Evolutionary conservation across 2,888 invertebrate species (phyloP).

Genomic region (Tillus elongatus): DNA sequence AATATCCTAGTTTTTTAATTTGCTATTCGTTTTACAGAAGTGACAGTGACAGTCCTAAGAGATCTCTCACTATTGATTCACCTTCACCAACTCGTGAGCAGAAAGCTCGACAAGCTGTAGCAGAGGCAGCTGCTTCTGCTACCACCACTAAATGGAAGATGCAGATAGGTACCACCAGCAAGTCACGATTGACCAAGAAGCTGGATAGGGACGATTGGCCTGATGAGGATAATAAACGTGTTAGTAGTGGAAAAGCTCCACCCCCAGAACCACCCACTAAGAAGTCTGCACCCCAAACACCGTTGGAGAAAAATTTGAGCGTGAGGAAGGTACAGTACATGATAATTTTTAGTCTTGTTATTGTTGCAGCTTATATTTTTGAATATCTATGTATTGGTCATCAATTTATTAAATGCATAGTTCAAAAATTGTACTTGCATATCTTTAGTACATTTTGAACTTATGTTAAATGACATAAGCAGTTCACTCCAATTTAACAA

Average conservation of each 20-base stretch:
- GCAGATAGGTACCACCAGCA: slow-evolving; percentile 51
- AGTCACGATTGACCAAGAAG: slow-evolving; percentile 53
- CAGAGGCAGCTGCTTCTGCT: slow-evolving; percentile 44
- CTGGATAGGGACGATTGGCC: slow-evolving; percentile 46
- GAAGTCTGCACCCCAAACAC: slow-evolving; percentile 32
- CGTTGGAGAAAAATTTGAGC: slow-evolving; percentile 51
- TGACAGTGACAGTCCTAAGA: slow-evolving; percentile 35
- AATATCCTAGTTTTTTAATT: too few relatives aligned
- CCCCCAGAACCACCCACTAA: slow-evolving; percentile 28
- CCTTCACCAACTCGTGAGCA: slow-evolving; percentile 43
- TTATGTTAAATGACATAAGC: too few relatives aligned
- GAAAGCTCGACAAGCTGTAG: slow-evolving; percentile 43
- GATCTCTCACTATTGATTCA: slow-evolving; percentile 33
- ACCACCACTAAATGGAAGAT: slow-evolving; percentile 59
- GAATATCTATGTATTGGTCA: too few relatives aligned
- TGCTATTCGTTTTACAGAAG: too few relatives aligned
- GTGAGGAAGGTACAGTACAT: too few relatives aligned
- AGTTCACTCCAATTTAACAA: too few relatives aligned
- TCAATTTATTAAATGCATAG: too few relatives aligned
- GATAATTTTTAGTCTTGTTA: too few relatives aligned
- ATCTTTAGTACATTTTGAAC: too few relatives aligned
- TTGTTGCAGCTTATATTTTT: too few relatives aligned
- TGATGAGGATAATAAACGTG: slow-evolving; percentile 43
- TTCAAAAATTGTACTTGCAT: too few relatives aligned
- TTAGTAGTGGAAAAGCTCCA: slow-evolving; percentile 22